Conservation (phyloP, 2,797 vertebrate genomes). For the Phyllotis vaccarum region DNA sequence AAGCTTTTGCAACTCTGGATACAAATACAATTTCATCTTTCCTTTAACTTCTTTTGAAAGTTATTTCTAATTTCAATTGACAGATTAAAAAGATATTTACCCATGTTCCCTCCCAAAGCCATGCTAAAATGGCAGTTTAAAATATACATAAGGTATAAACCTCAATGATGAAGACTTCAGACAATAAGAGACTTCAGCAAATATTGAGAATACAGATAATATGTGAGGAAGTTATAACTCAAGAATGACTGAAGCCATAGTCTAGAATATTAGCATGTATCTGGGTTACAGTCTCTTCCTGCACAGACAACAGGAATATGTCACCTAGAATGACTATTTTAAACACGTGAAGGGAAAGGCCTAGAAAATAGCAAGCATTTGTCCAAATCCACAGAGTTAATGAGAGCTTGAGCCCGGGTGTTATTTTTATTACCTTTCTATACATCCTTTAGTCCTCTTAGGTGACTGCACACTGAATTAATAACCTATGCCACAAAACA, state of each 20-base stretch:
- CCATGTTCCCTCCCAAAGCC: conserved; percentile 37
- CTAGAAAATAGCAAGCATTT: conserved; percentile 22
- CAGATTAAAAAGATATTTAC: conserved; percentile 58
- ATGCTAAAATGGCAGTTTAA: conserved; percentile 47
- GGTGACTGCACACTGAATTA: not conserved
- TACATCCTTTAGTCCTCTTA: not conserved
- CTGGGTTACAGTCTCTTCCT: not conserved
- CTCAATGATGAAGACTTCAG: conserved; percentile 54
- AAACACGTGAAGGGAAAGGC: not conserved
- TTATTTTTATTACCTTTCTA: conserved; percentile 50
- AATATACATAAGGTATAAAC: conserved; percentile 23
- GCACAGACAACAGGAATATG: not conserved
- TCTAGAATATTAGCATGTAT: not conserved
- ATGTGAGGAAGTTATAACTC: not conserved
- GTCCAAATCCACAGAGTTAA: conserved; percentile 13
- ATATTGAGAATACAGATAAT: conserved; percentile 2
- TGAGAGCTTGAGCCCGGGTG: not conserved
- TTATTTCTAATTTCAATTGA: conserved; percentile 41
- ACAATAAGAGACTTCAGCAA: conserved; percentile 46
- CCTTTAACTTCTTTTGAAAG: conserved; percentile 54
- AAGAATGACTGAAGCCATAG: not conserved
- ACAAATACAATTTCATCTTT: conserved; percentile 55
- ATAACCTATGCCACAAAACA: conserved; percentile 42
- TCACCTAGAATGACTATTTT: not conserved
- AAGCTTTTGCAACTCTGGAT: conserved; percentile 25